These are phyloP conservation scores for Scolopax mira DNA, from an alignment of 2,113 vertebrate genomes.

Conservation along the genomic window DNA sequence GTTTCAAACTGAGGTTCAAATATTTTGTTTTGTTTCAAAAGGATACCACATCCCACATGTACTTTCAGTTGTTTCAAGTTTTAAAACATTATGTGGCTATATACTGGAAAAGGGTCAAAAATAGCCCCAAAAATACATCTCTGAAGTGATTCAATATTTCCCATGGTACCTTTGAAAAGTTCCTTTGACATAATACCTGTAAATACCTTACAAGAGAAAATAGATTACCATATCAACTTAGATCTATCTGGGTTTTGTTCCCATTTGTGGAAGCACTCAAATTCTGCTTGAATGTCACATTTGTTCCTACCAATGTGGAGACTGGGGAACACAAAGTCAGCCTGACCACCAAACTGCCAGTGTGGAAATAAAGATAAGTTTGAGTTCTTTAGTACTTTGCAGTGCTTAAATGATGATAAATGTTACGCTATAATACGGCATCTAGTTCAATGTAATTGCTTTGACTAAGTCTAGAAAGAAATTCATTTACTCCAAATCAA, in stretches of 20 bases:
- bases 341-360: neutral
- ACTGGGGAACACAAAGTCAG: neutral
- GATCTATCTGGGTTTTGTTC: neutral
- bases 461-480: slow-evolving; percentile 33
- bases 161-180: neutral
- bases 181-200: neutral
- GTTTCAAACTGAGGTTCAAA: neutral
- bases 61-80: neutral
- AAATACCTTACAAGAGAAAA: neutral
- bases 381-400: neutral
- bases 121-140: neutral
- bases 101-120: neutral
- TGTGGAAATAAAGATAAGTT: slow-evolving; percentile 23
- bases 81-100: neutral
- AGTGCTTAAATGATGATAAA: slow-evolving; percentile 36
- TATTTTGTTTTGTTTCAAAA: neutral
- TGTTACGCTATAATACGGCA: neutral
- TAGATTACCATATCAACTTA: fast-evolving
- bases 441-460: slow-evolving; percentile 4
- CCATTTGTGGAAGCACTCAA: neutral
- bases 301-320: neutral
- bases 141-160: neutral
- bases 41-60: neutral
- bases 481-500: slow-evolving; percentile 46
- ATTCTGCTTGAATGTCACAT: neutral